Evolutionary conservation across 2,888 invertebrate genomes (phyloP).

Genomic region (Euzetes globulus): DNA sequence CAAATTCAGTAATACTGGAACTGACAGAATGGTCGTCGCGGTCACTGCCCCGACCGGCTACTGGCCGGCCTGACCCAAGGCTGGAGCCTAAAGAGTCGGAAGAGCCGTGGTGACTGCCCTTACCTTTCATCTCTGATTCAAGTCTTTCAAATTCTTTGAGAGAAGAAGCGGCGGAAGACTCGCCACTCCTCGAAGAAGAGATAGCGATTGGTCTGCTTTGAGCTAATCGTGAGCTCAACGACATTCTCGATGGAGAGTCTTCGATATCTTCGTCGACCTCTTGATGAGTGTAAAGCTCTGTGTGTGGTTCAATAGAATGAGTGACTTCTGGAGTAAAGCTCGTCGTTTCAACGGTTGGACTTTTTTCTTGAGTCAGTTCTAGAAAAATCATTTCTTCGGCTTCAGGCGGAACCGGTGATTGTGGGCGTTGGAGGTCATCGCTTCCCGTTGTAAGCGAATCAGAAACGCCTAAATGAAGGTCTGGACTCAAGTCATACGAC

Average conservation of each 20-base stretch:
- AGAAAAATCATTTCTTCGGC: slow-evolving; percentile 2
- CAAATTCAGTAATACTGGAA: slow-evolving; percentile 88
- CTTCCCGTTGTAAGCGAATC: slow-evolving; percentile 29
- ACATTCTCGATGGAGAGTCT: slow-evolving; percentile 50
- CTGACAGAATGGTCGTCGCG: slow-evolving; percentile 87
- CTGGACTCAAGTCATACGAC: slow-evolving; percentile 34
- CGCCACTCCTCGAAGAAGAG: slow-evolving; percentile 28
- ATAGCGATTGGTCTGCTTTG: slow-evolving; percentile 54
- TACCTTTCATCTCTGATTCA: slow-evolving; percentile 41
- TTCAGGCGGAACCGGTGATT: slow-evolving; percentile 31
- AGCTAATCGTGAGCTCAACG: slow-evolving; percentile 46
- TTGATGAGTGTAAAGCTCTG: slow-evolving; percentile 53
- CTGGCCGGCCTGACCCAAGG: slow-evolving; percentile 29
- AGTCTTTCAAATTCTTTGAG: slow-evolving; percentile 42
- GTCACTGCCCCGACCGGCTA: slow-evolving; percentile 53
- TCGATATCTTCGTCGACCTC: slow-evolving; percentile 71
- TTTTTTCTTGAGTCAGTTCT: slow-evolving; percentile 16
- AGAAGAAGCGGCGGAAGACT: slow-evolving; percentile 39
- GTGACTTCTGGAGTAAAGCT: neutral
- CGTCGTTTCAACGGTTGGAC: slow-evolving; percentile 15
- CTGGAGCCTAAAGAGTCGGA: slow-evolving; percentile 33
- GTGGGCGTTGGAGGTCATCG: slow-evolving; percentile 30
- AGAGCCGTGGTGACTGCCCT: slow-evolving; percentile 31
- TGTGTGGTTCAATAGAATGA: slow-evolving; percentile 50
- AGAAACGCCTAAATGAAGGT: slow-evolving; percentile 15